Evolutionary conservation across 2,888 invertebrate species (phyloP), one percentile per base, ranked within the genome.

Genomic region (Acronicta alni): DNA sequence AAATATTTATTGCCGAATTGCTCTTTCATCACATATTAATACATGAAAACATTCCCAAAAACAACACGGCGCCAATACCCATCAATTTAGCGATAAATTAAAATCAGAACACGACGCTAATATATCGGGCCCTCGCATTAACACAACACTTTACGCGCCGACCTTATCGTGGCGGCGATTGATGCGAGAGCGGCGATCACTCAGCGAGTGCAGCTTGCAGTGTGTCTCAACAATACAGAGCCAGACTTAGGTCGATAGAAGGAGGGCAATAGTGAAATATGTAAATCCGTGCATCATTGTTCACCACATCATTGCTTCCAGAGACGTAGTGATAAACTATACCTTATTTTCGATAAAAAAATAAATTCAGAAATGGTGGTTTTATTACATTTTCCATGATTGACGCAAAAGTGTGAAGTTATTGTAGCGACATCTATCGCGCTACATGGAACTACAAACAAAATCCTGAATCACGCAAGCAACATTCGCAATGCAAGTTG

Each of bases 131-230:
- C 51, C 68, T 70, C 44, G 17, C 56, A 38, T 65, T 45, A 67
- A 65, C 54, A 41, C 49, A 65, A 70, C 68, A 69, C 68, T 70
- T 52, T 44, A 48, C 60, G 60, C 46, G 71, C 66, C 71, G 65
- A 47, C 45, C 52, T 62, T 70, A 60, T 75, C 61, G 51, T 39
- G n/a, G 47, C 1, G 55, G 20, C 52, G 73, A 76, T 62, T 73
- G 73, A 76, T 57, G 76, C 44, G 55, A 58, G 54, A 51, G 49
- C 63, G 47, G 51, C 65, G 46, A 77, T 76, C 76, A 75, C 47
- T 77, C 76, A 72, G 48, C 67, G 48, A 47, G 20, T 76, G 69
- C 76, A 72, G 67, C 75, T 70, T 75, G 65, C 77, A 59, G 51
- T 56, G 61, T 70, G 67, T 74, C 69, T 67, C 23, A 20, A 32